phyloP scores from a whole-genome alignment of 92 coral and sea anemone genomes.

The Phenganax stokvisi region DNA sequence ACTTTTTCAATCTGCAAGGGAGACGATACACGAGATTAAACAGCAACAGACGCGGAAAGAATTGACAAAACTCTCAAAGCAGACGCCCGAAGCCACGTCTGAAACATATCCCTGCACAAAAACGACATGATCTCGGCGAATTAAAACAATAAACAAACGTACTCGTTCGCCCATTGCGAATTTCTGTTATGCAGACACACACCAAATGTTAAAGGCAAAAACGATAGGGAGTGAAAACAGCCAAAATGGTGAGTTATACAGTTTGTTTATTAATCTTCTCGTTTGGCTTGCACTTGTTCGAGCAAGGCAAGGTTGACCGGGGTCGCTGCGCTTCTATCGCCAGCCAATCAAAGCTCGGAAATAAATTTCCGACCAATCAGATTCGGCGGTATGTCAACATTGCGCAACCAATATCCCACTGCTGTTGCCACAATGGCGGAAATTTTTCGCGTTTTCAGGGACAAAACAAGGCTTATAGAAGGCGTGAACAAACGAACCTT shows the following conservation, averaged over 20 bases:
- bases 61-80: conserved; percentile 21
- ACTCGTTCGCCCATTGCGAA: conserved; percentile 36
- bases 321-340: neutral
- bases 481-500: too few relatives aligned
- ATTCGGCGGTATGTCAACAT: neutral
- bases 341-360: conserved; percentile 24
- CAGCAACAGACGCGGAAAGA: conserved; percentile 20
- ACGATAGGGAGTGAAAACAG: neutral
- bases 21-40: conserved; percentile 24
- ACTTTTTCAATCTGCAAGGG: conserved; percentile 90
- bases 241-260: neutral
- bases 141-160: neutral
- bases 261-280: neutral
- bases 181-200: conserved; percentile 13
- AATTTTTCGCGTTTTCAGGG: neutral
- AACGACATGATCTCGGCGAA: neutral
- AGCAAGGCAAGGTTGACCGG: neutral
- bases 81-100: conserved; percentile 1
- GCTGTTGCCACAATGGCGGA: neutral
- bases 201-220: conserved; percentile 4
- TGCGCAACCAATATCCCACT: neutral
- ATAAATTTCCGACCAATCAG: conserved; percentile 18
- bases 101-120: neutral
- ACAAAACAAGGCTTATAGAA: too few relatives aligned
- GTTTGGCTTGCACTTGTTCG: neutral